These are phyloP conservation scores for Piaya cayana DNA, from an alignment of 2,113 vertebrate species.

Conservation along the genomic window DNA sequence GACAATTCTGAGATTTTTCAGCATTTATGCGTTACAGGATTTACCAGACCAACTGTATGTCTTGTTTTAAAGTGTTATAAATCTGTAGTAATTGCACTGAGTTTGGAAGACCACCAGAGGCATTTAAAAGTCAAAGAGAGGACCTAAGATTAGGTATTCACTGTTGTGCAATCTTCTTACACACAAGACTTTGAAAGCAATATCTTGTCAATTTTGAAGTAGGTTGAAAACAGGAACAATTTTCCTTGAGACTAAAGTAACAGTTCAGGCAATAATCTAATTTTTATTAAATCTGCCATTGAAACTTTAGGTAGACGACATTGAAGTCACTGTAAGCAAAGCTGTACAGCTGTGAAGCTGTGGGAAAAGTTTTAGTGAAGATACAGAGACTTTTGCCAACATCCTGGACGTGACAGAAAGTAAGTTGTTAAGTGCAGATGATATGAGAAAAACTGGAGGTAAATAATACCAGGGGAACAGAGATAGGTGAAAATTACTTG, in stretches of 20 bases:
- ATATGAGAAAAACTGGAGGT: not conserved
- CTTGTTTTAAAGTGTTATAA: conserved; percentile 2
- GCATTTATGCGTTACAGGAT: not conserved
- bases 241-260: not conserved
- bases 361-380: not conserved
- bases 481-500: not conserved
- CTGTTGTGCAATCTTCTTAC: conserved; percentile 2
- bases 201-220: not conserved
- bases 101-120: conserved; percentile 27
- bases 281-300: not conserved
- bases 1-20: conserved; percentile 19
- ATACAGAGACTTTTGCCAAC: not conserved
- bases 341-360: not conserved
- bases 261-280: not conserved
- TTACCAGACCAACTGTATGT: conserved; percentile 15
- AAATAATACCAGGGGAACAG: not conserved
- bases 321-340: not conserved
- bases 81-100: not conserved
- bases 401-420: not conserved
- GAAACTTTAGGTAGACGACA: not conserved
- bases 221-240: not conserved
- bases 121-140: conserved; percentile 38
- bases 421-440: not conserved
- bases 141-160: not conserved
- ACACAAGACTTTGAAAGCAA: not conserved